Conservation (phyloP, 2,888 invertebrate species). For the Gisinianus flammeolus region DNA sequence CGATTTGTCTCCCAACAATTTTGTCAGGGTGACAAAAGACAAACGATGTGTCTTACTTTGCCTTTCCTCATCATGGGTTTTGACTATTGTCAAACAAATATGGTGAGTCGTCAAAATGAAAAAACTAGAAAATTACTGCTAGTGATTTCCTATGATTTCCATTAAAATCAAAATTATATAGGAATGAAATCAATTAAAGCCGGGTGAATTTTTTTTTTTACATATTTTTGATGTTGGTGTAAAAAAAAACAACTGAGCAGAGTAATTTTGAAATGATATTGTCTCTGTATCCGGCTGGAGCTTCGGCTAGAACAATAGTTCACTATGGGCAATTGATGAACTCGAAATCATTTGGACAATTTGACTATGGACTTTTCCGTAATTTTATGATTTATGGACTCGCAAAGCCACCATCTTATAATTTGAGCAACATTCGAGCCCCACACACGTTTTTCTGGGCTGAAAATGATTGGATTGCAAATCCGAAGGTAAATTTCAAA, state of each 20-base stretch:
- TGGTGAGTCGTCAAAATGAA: too few relatives aligned
- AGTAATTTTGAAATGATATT: neutral
- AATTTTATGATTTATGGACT: too few relatives aligned
- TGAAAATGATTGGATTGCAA: neutral
- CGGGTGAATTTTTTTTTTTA: too few relatives aligned
- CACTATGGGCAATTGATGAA: neutral
- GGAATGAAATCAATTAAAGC: too few relatives aligned
- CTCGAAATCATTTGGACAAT: neutral
- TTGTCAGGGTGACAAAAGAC: too few relatives aligned
- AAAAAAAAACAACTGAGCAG: neutral
- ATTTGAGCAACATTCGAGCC: neutral
- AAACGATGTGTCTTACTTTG: too few relatives aligned
- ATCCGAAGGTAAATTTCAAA: neutral
- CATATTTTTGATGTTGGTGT: neutral
- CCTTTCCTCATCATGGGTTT: too few relatives aligned
- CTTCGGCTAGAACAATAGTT: neutral
- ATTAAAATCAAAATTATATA: too few relatives aligned
- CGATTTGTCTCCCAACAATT: neutral
- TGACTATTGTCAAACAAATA: too few relatives aligned
- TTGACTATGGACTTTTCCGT: neutral
- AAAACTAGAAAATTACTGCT: too few relatives aligned
- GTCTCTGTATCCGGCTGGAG: neutral
- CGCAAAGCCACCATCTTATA: neutral
- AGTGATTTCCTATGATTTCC: too few relatives aligned
- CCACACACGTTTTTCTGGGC: neutral